Evolutionary conservation across 2,797 vertebrate species (phyloP), one percentile per base, ranked within the genome.

Genomic region (Enteromius trimaculatus): DNA sequence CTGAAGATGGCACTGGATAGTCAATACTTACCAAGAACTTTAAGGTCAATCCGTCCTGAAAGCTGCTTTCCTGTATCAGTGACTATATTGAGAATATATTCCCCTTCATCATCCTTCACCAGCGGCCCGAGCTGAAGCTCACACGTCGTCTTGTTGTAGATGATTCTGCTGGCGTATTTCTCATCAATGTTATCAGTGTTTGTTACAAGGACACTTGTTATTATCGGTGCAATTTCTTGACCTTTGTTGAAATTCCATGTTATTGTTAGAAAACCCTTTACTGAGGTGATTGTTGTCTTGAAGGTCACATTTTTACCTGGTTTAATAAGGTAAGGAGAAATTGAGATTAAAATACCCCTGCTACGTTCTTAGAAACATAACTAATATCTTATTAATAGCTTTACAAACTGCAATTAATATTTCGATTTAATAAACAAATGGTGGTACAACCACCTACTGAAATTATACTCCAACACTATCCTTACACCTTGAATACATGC

Each of bases 31-130:
- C 88, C 88, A 19, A 89, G 55, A 17, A 89, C 85, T 29, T 14
- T 2, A 6, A 89, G 86, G 0, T 0, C 0, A 13, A 81, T 21
- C 1, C 69, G 11, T 6, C 58, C 84, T 0, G 23, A 0, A 5
- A 9, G 0, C 13, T 0, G 1, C 0, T 0, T 0, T 9, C 0
- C 7, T 0, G 2, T 0, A 0, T 0, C 0, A 2, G 21, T n/a
- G 4, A 89, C 10, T 9, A 86, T 1, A 3, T 0, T 29, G 13
- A 88, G 51, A 2, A 0, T 2, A 47, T 88, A 88, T 0, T 3
- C 1, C 0, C 87, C 88, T 6, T 0, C 17, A 58, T 89, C 88
- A 0, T 21, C 19, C 16, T 47, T 6, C 7, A 8, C 17, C 17
- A 89, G 80, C 0, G 75, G 3, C 9, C 34, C 23, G 3, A 89